Evolutionary conservation across 2,888 invertebrate genomes (phyloP).

Genomic region (Phyllotreta striolata): DNA sequence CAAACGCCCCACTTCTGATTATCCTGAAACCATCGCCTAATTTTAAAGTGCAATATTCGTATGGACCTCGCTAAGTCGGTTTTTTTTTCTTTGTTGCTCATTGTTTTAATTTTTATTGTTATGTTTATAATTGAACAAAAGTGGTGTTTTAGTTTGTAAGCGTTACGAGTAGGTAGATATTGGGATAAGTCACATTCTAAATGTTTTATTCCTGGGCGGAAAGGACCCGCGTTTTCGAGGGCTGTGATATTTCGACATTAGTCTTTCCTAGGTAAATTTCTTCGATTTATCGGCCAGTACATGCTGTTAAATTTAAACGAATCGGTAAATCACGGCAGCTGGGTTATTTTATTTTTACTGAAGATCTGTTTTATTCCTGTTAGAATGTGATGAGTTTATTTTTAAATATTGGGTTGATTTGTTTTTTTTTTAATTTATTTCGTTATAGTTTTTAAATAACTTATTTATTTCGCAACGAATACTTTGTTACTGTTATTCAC

Average conservation of each 20-base stretch:
- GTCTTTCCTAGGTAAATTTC: neutral
- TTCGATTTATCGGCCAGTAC: neutral
- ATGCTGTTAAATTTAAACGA: neutral
- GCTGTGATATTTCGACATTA: conserved; percentile 13
- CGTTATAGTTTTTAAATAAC: conserved; percentile 35
- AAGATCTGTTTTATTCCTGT: conserved; percentile 9
- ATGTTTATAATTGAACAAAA: conserved; percentile 37
- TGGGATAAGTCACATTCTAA: conserved; percentile 30
- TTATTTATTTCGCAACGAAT: conserved; percentile 37
- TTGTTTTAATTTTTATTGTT: conserved; percentile 36
- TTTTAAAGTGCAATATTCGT: neutral
- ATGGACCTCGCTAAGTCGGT: neutral
- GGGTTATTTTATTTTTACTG: conserved; percentile 3
- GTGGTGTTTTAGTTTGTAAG: conserved; percentile 36
- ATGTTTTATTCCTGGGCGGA: conserved; percentile 15
- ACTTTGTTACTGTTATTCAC: conserved; percentile 26
- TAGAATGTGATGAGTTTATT: conserved; percentile 25
- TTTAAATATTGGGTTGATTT: conserved; percentile 36
- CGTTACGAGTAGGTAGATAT: conserved; percentile 19
- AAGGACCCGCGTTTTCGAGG: conserved; percentile 11
- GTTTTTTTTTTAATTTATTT: conserved; percentile 41
- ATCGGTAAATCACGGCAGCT: neutral
- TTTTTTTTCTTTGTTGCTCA: conserved; percentile 34
- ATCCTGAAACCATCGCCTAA: no score
- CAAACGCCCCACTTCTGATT: no score